phyloP scores from a whole-genome alignment of 2,797 vertebrate genomes.

The Aulostomus chinensis region DNA sequence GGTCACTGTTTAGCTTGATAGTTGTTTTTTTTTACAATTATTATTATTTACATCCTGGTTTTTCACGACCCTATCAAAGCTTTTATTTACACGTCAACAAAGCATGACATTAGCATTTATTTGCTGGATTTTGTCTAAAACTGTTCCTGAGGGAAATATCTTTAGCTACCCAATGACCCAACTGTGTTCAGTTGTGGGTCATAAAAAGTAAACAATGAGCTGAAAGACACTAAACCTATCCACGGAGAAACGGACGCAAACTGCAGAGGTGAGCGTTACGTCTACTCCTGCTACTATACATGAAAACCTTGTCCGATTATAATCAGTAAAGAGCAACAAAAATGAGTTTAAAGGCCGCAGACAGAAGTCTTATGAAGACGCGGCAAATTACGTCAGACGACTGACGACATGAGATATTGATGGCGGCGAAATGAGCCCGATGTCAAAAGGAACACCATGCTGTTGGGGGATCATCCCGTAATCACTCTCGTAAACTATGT shows the following conservation, averaged over 20 bases:
- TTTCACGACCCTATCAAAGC: no score
- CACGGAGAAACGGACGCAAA: neutral
- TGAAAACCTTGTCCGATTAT: no score
- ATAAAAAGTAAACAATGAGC: neutral
- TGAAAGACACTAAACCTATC: neutral
- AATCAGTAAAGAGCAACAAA: neutral
- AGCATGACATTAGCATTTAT: no score
- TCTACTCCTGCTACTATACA: no score
- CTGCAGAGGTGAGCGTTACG: neutral
- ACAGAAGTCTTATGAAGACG: conserved; percentile 7
- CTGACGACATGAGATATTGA: conserved; percentile 42
- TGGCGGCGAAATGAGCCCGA: conserved; percentile 34
- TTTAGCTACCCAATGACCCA: no score
- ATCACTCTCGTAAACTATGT: conserved; percentile 11
- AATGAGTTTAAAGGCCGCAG: neutral
- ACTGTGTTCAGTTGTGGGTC: neutral
- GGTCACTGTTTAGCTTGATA: no score
- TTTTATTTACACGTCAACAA: no score
- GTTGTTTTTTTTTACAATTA: no score
- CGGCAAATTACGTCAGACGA: conserved; percentile 8
- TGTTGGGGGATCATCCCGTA: conserved; percentile 2
- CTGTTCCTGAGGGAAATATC: no score
- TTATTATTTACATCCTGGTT: no score
- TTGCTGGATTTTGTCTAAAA: no score
- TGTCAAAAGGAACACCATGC: conserved; percentile 34